Evolutionary conservation across 2,113 vertebrate genomes (phyloP).

Genomic region (Channa argus): DNA sequence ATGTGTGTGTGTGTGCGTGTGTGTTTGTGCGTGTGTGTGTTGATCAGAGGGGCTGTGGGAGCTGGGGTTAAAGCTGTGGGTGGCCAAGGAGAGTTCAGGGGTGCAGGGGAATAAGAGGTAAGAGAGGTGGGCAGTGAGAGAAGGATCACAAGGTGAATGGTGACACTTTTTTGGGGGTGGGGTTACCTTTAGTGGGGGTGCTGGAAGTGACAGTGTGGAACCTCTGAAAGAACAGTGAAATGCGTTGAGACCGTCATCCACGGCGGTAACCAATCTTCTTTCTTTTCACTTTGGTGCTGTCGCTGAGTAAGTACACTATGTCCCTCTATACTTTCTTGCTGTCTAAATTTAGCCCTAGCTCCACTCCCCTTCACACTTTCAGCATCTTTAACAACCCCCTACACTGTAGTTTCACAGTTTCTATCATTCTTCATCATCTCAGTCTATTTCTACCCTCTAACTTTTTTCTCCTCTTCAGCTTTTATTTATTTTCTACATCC

Average conservation of each 20-base stretch:
- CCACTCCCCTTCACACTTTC: conserved; percentile 47
- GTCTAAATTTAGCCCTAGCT: conserved; percentile 57
- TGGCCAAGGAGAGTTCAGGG: conserved; percentile 32
- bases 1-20: not conserved
- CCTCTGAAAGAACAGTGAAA: conserved; percentile 86
- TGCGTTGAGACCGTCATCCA: conserved; percentile 79
- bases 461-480: conserved; percentile 17
- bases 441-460: conserved; percentile 26
- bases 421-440: conserved; percentile 41
- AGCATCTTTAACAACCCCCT: conserved; percentile 52
- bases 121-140: conserved; percentile 57
- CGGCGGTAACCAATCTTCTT: conserved; percentile 39
- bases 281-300: conserved; percentile 2
- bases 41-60: conserved; percentile 22
- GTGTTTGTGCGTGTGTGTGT: conserved; percentile 22
- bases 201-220: conserved; percentile 85
- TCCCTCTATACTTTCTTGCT: conserved; percentile 28
- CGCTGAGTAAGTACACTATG: conserved; percentile 28
- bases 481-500: conserved; percentile 15
- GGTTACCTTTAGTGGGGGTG: conserved; percentile 86
- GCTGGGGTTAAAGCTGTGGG: conserved; percentile 58
- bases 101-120: conserved; percentile 47
- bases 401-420: conserved; percentile 53
- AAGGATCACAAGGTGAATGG: conserved; percentile 61
- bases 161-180: conserved; percentile 65